Percentiles rank a stretch among this genome's conserved stretches.
phyloP scores from a whole-genome alignment of 35 echinoderm and acorn worm genomes.

The Apostichopus japonicus region DNA sequence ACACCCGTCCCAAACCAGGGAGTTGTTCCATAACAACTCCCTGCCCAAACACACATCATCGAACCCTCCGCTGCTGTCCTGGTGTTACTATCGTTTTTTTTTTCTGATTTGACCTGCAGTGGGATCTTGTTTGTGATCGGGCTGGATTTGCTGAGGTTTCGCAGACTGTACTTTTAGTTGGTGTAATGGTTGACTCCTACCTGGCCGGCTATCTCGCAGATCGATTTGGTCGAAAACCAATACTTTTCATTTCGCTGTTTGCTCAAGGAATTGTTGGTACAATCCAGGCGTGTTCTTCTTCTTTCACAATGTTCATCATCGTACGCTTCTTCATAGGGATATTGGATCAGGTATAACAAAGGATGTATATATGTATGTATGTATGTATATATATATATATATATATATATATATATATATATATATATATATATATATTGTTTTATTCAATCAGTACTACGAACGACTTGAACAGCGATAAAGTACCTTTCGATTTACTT shows the following conservation, averaged over 20 bases:
- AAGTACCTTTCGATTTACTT: too few species aligned
- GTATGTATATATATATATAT: too few species aligned
- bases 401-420: too few species aligned
- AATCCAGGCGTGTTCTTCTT: neutral
- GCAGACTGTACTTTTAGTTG: conserved; percentile 22
- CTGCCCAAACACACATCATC: too few species aligned
- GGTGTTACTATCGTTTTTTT: too few species aligned
- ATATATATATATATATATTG: too few species aligned
- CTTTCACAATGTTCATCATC: conserved; percentile 12
- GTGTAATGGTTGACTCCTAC: conserved; percentile 34
- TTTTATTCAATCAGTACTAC: too few species aligned
- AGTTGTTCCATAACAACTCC: too few species aligned
- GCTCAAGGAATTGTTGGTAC: conserved; percentile 17
- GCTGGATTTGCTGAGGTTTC: conserved; percentile 7
- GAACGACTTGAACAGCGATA: too few species aligned
- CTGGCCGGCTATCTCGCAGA: conserved; percentile 31
- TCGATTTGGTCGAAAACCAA: conserved; percentile 37
- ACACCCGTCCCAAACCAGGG: too few species aligned
- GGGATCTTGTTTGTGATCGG: conserved; percentile 49
- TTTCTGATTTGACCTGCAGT: conserved; percentile 31
- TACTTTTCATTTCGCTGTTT: neutral
- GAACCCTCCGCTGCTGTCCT: too few species aligned
- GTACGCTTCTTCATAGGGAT: conserved; percentile 19
- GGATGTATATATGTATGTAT: too few species aligned
- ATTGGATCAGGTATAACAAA: conserved; percentile 11